Conservation (phyloP, 1,140 invertebrate genomes). For the Drosophila chauvacae region DNA sequence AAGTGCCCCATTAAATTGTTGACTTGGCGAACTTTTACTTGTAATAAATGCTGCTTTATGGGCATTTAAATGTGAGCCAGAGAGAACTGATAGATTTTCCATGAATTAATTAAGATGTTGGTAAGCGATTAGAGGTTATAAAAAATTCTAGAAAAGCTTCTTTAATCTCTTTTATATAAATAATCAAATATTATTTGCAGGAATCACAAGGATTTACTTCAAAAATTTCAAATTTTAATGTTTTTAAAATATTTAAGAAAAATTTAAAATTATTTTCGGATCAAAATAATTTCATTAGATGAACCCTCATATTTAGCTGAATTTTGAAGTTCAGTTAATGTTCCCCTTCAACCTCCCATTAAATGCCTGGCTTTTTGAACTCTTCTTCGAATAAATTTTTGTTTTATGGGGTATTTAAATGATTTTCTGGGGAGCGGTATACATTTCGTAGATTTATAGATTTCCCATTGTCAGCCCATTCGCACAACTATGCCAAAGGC, state of each 20-base stretch:
- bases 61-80: conserved; percentile 21
- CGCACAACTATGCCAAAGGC: conserved; percentile 41
- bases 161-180: background rate
- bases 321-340: background rate
- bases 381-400: conserved; percentile 1
- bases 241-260: background rate
- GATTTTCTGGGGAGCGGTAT: conserved; percentile 6
- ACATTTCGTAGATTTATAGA: conserved; percentile 11
- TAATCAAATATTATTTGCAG: background rate
- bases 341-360: background rate
- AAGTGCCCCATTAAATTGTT: conserved; percentile 28
- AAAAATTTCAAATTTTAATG: background rate
- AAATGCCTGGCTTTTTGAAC: conserved; percentile 9
- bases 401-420: conserved; percentile 41
- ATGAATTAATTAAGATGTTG: conserved; percentile 6
- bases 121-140: background rate
- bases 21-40: conserved; percentile 28
- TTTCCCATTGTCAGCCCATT: conserved; percentile 10
- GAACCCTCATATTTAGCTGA: background rate
- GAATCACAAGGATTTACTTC: background rate
- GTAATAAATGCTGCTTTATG: conserved; percentile 26
- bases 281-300: background rate
- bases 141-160: background rate
- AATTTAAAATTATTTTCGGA: background rate
- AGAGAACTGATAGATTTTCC: background rate